A percentile compares a stretch with the other conserved stretches of the same genome.
phyloP scores from a whole-genome alignment of 2,113 vertebrate genomes.

The Platysternon megacephalum region DNA sequence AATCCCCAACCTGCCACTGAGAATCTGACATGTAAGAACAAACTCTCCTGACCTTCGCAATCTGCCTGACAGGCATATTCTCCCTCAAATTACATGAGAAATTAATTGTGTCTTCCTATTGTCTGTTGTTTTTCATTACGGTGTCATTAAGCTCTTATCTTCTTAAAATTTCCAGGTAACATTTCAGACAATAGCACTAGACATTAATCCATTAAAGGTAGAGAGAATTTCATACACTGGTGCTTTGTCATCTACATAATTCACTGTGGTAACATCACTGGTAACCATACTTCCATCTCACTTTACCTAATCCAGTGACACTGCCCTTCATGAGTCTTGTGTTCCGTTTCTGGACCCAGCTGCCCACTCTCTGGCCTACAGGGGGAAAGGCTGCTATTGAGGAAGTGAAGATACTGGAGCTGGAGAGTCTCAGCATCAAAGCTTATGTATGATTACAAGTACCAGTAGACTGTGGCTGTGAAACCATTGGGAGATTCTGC shows the following conservation, averaged over 20 bases:
- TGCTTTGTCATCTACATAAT: not conserved
- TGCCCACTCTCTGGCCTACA: not conserved
- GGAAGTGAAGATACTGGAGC: not conserved
- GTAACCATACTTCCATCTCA: not conserved
- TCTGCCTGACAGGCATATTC: not conserved
- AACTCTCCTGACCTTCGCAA: not conserved
- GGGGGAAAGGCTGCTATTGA: not conserved
- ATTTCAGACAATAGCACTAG: not conserved
- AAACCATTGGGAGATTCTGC: not conserved
- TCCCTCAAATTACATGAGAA: not conserved
- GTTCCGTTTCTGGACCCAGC: not conserved
- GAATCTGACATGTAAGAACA: not conserved
- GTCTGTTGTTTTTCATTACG: not conserved
- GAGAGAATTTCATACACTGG: conserved; percentile 12
- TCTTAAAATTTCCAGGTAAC: not conserved
- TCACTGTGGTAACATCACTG: not conserved
- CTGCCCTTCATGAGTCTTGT: not conserved
- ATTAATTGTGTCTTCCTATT: not conserved
- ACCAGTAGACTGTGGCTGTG: fast-evolving
- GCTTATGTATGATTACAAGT: not conserved
- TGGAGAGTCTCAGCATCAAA: fast-evolving
- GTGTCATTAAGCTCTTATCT: not conserved
- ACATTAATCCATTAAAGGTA: not conserved
- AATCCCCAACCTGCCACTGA: not conserved
- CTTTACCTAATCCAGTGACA: not conserved